These are phyloP conservation scores for Meghimatium bilineatum DNA, from an alignment of 2,888 invertebrate species.

Conservation along the genomic window DNA sequence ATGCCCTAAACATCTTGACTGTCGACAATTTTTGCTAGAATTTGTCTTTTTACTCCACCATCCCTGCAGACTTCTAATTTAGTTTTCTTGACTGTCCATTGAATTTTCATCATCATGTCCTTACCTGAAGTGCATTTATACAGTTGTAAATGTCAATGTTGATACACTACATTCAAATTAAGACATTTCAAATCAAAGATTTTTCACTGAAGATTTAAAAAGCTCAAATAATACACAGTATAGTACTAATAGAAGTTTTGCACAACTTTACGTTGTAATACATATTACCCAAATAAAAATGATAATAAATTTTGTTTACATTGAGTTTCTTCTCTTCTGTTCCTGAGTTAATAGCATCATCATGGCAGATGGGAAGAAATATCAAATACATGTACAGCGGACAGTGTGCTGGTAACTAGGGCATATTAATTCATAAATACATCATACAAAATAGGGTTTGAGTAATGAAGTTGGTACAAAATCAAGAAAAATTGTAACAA, in stretches of 20 bases:
- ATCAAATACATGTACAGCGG: background rate
- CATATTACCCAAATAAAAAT: background rate
- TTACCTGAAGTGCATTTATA: too few relatives aligned
- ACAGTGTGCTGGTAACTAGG: background rate
- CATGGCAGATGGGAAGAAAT: constrained; percentile 10
- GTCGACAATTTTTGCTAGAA: too few relatives aligned
- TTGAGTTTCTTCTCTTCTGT: background rate
- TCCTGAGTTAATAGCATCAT: constrained; percentile 18
- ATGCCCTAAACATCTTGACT: too few relatives aligned
- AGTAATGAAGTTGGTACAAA: background rate
- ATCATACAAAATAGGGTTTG: background rate
- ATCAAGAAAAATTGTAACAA: background rate
- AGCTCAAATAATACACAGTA: background rate
- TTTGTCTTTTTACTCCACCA: too few relatives aligned
- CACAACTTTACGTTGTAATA: background rate
- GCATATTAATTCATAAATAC: background rate
- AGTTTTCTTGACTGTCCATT: too few relatives aligned
- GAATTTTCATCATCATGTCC: too few relatives aligned
- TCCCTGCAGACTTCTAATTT: too few relatives aligned
- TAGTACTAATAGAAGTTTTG: background rate
- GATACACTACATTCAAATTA: too few relatives aligned
- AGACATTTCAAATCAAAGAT: too few relatives aligned
- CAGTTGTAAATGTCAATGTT: too few relatives aligned
- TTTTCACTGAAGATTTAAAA: background rate
- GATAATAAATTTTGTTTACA: background rate